These are phyloP conservation scores for Reinhardtius hippoglossoides DNA, from an alignment of 2,113 vertebrate species.

Conservation along the genomic window DNA sequence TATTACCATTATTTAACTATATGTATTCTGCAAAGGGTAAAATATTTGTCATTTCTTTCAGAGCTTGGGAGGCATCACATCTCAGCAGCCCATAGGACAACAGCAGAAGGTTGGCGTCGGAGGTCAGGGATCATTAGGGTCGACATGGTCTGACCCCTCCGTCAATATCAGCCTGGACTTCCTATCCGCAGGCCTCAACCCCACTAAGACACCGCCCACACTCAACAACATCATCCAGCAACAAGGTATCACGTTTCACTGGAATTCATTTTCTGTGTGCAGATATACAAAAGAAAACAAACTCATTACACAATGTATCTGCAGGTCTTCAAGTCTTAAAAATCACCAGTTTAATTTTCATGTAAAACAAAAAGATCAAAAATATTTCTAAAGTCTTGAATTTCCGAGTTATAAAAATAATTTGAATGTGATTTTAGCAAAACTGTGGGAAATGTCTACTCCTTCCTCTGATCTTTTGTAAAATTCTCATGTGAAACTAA, in stretches of 20 bases:
- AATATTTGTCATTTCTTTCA: constrained; percentile 61
- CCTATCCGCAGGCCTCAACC: constrained; percentile 93
- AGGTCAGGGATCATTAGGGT: constrained; percentile 87
- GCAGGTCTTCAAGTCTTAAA: no score
- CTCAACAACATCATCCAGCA: constrained; percentile 97
- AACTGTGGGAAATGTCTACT: no score
- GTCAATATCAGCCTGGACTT: constrained; percentile 99
- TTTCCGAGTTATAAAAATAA: no score
- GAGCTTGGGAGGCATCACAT: constrained; percentile 85
- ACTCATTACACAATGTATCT: neutral
- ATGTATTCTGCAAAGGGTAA: neutral
- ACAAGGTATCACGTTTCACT: constrained; percentile 85
- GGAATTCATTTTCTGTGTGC: neutral
- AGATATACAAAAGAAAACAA: neutral
- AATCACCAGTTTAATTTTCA: no score
- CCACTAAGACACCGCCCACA: constrained; percentile 92
- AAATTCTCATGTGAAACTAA: no score
- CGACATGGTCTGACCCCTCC: constrained; percentile 98
- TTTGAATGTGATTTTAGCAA: no score
- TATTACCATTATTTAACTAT: neutral
- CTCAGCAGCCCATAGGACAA: constrained; percentile 80
- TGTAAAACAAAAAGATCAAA: no score
- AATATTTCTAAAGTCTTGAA: no score
- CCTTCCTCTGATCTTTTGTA: no score
- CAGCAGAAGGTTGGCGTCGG: constrained; percentile 83